Evolutionary conservation across 2,113 vertebrate genomes (phyloP).

Genomic region (Macquaria australasica): DNA sequence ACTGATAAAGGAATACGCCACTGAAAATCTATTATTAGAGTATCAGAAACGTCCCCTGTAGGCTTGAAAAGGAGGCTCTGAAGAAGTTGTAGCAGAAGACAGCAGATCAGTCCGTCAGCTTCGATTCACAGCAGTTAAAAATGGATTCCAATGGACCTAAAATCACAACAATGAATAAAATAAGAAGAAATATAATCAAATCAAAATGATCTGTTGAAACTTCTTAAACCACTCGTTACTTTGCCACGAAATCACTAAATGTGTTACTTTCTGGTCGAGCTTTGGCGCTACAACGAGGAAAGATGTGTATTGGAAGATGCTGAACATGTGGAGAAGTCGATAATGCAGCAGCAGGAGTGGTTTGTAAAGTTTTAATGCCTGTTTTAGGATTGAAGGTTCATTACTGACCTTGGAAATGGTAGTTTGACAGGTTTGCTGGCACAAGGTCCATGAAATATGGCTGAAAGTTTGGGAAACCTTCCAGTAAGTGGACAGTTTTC

Average conservation of each 20-base stretch:
- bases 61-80: neutral
- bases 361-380: too few relatives aligned
- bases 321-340: too few relatives aligned
- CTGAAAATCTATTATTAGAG: conserved; percentile 9
- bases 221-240: neutral
- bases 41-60: neutral
- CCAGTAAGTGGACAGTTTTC: neutral
- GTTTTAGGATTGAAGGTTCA: neutral
- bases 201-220: neutral
- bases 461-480: neutral
- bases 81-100: neutral
- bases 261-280: neutral
- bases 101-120: neutral
- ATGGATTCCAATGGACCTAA: neutral
- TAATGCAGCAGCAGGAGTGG: neutral
- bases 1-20: conserved; percentile 46
- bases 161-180: neutral
- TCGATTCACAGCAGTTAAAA: neutral
- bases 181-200: neutral
- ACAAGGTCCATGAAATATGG: neutral
- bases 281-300: too few relatives aligned
- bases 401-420: neutral
- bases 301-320: too few relatives aligned
- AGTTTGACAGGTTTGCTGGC: neutral
- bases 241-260: neutral